These are phyloP conservation scores for Xestia c-nigrum DNA, from an alignment of 2,888 invertebrate species.

Conservation along the genomic window DNA sequence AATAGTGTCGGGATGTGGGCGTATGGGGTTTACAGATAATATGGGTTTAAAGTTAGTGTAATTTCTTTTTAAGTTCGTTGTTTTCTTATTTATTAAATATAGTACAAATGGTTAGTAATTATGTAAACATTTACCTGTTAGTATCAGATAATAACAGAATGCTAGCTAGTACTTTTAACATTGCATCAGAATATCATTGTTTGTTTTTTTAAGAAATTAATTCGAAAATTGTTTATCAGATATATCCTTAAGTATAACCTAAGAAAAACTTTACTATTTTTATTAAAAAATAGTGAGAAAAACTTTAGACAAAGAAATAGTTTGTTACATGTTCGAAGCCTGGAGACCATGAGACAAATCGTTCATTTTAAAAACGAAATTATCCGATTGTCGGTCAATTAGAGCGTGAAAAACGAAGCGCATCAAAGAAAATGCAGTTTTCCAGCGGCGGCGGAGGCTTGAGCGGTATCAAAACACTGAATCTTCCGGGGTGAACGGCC, in stretches of 20 bases:
- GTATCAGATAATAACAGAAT: not conserved
- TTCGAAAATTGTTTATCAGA: not conserved
- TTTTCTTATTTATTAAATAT: not conserved
- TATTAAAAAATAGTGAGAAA: not conserved
- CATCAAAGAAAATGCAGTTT: constrained; percentile 90
- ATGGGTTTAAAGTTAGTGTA: constrained; percentile 1
- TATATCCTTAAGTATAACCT: not conserved
- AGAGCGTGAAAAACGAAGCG: constrained; percentile 89
- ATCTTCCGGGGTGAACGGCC: constrained; percentile 90
- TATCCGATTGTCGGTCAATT: constrained; percentile 81
- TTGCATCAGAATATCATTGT: not conserved
- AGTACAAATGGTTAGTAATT: not conserved
- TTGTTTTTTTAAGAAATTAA: not conserved
- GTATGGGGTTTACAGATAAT: not conserved
- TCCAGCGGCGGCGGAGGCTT: constrained; percentile 86
- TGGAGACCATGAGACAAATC: constrained; percentile 32
- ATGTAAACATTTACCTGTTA: not conserved
- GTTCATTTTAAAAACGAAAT: constrained; percentile 74
- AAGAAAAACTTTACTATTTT: no score
- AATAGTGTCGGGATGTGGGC: constrained; percentile 23
- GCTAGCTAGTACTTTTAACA: not conserved
- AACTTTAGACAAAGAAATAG: not conserved
- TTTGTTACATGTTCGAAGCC: not conserved
- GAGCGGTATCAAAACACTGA: constrained; percentile 90
- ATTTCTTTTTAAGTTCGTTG: not conserved